Evolutionary conservation across 2,113 vertebrate species (phyloP).

Genomic region (Oxyruncus cristatus): DNA sequence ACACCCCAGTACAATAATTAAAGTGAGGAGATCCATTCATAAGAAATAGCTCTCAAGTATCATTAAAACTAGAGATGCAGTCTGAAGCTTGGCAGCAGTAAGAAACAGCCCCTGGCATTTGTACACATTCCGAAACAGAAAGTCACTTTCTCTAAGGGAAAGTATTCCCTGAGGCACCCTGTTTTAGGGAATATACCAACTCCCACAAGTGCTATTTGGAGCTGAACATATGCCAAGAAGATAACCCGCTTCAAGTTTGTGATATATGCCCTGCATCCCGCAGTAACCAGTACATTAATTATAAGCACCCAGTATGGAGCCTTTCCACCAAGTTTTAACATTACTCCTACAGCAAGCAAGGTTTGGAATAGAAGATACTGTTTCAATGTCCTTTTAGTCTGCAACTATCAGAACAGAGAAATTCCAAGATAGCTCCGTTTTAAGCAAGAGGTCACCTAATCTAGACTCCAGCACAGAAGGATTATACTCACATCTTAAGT

Average conservation of each 20-base stretch:
- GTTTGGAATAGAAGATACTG: background rate
- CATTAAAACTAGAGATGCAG: background rate
- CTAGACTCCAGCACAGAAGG: background rate
- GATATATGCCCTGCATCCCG: background rate
- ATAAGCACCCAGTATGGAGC: background rate
- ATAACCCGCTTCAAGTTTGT: background rate
- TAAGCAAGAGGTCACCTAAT: background rate
- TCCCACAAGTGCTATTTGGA: background rate
- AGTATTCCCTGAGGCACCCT: background rate
- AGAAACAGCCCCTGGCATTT: background rate
- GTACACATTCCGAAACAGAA: background rate
- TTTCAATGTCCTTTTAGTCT: background rate
- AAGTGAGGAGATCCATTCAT: background rate
- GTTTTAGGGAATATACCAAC: background rate
- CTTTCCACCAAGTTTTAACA: background rate
- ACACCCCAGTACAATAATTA: background rate
- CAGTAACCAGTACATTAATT: background rate
- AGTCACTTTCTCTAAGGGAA: background rate
- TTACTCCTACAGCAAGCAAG: background rate
- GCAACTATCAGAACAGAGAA: background rate
- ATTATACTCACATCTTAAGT: background rate
- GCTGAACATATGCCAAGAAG: background rate
- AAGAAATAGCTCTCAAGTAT: background rate
- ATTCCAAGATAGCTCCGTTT: background rate
- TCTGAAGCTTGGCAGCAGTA: background rate